Conservation (phyloP, 2,113 vertebrate species). For the Meleagris gallopavo region DNA sequence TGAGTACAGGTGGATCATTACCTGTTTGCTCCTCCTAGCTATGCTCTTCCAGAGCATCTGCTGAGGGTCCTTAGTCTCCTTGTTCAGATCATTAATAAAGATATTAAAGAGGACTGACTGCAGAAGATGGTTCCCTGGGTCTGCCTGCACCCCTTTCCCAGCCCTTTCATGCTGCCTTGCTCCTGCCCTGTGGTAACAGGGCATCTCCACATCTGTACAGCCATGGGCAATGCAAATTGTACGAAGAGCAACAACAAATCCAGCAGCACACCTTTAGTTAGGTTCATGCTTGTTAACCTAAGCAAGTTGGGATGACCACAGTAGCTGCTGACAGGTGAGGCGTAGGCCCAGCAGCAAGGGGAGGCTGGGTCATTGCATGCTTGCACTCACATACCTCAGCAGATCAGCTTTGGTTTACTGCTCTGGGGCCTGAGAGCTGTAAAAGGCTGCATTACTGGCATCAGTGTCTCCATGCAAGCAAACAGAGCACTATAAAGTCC, state of each 20-base stretch:
- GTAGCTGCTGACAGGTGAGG: too few species aligned
- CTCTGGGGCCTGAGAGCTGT: not conserved
- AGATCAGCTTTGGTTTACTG: not conserved
- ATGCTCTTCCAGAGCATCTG: too few species aligned
- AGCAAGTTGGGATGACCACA: too few species aligned
- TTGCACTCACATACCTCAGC: not conserved
- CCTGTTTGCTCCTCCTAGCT: too few species aligned
- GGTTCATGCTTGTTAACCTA: too few species aligned
- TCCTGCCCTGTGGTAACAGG: not conserved
- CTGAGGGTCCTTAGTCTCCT: too few species aligned
- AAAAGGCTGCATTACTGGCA: not conserved
- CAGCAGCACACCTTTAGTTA: not conserved
- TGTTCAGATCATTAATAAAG: too few species aligned
- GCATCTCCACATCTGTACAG: not conserved
- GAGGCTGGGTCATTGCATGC: accelerated
- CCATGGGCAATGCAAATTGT: not conserved
- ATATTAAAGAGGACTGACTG: too few species aligned
- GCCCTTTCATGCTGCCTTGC: not conserved
- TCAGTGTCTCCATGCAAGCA: accelerated
- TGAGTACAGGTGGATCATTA: too few species aligned
- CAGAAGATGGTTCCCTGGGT: not conserved
- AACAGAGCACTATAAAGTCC: not conserved
- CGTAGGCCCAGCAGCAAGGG: not conserved
- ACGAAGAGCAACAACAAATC: not conserved
- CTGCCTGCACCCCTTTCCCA: accelerated